phyloP scores from a whole-genome alignment of 2,797 vertebrate species.

The Vespertilio murinus region DNA sequence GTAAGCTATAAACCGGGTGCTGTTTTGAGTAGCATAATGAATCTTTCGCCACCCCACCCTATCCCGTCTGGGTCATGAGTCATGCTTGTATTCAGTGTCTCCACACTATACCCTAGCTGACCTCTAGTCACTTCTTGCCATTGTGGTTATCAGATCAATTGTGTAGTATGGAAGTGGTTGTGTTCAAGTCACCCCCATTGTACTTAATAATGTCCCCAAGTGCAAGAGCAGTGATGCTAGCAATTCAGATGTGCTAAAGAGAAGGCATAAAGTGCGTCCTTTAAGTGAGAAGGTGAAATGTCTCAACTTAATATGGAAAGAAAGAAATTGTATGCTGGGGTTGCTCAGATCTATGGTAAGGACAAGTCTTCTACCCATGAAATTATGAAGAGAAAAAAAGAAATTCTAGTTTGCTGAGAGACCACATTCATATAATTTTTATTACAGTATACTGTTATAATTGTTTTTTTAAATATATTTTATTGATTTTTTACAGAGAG shows the following conservation, averaged over 20 bases:
- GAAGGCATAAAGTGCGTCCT: background rate
- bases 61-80: background rate
- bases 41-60: background rate
- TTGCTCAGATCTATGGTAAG: background rate
- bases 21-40: background rate
- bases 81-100: background rate
- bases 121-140: background rate
- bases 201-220: background rate
- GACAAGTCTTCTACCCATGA: background rate
- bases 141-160: background rate
- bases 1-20: background rate
- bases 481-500: too few species aligned
- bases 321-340: background rate
- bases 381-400: background rate
- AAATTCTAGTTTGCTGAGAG: background rate
- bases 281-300: background rate
- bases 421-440: background rate
- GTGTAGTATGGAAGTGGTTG: background rate
- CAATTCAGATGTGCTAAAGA: background rate
- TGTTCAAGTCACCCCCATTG: background rate
- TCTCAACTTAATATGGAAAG: background rate
- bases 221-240: background rate
- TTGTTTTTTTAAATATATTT: too few species aligned
- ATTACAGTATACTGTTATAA: background rate
- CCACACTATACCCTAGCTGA: fast-evolving